Percentiles rank a stretch among this genome's conserved stretches.
These are phyloP conservation scores for Drosophila ambigua DNA, from an alignment of 1,140 invertebrate species.

Conservation along the genomic window DNA sequence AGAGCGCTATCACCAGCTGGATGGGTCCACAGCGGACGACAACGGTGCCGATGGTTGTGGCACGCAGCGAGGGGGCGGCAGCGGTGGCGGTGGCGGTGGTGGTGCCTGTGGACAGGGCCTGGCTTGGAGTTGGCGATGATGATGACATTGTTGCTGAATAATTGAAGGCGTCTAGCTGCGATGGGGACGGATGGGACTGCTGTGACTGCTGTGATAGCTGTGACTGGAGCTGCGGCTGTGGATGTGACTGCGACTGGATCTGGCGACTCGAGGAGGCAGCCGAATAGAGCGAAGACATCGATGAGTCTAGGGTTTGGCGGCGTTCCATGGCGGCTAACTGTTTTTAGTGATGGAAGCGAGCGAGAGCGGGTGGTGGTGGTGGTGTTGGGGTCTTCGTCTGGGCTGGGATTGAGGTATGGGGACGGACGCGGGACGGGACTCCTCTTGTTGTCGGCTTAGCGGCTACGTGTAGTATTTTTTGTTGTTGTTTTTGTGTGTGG, in stretches of 20 bases:
- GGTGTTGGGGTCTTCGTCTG: conserved; percentile 16
- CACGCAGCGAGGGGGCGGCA: conserved; percentile 58
- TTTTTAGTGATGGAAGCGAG: conserved; percentile 3
- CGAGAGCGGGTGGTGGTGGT: conserved; percentile 22
- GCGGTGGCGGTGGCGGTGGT: conserved; percentile 22
- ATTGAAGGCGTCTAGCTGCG: conserved; percentile 76
- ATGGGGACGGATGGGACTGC: conserved; percentile 44
- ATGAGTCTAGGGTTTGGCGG: conserved; percentile 81
- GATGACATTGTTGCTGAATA: conserved; percentile 82
- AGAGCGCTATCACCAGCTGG: conserved; percentile 93
- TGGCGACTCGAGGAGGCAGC: conserved; percentile 67
- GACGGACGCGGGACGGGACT: not conserved
- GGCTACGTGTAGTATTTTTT: conserved; percentile 55
- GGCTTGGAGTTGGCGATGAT: conserved; percentile 79
- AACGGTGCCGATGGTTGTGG: conserved; percentile 96
- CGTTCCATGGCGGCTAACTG: conserved; percentile 60
- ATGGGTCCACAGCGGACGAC: conserved; percentile 94
- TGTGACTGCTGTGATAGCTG: conserved; percentile 49
- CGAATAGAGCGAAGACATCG: conserved; percentile 83
- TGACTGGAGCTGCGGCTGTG: conserved; percentile 42
- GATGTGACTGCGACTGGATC: conserved; percentile 25
- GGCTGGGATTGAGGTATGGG: no score
- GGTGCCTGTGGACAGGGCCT: conserved; percentile 48
- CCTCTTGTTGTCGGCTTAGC: conserved; percentile 59
- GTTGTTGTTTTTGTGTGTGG: conserved; percentile 44